phyloP scores from a whole-genome alignment of 2,797 vertebrate genomes.

The Dendrocincla tyrannina region DNA sequence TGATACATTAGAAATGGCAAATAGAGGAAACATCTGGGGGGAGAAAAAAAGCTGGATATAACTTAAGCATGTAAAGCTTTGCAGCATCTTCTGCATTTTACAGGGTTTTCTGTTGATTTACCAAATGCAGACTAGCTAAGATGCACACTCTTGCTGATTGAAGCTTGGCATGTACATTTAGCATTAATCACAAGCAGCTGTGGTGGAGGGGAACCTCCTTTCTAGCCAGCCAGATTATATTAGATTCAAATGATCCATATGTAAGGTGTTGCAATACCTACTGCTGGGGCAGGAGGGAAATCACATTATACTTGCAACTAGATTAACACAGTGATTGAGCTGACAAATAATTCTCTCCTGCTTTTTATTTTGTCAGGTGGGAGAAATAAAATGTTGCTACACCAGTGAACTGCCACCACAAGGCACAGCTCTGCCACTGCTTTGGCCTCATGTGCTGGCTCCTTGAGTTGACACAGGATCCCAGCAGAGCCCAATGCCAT shows the following conservation, averaged over 20 bases:
- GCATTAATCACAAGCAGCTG: conserved; percentile 61
- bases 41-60: not conserved
- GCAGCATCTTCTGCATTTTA: conserved; percentile 42
- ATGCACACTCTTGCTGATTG: conserved; percentile 34
- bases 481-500: not conserved
- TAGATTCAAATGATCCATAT: conserved; percentile 71
- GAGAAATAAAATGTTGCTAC: conserved; percentile 3
- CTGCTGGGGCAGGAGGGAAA: conserved; percentile 52
- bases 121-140: conserved; percentile 1
- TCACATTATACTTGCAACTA: conserved; percentile 68
- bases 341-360: conserved; percentile 53
- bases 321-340: conserved; percentile 63
- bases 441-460: not conserved
- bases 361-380: conserved; percentile 44
- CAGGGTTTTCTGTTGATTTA: conserved; percentile 51
- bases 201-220: conserved; percentile 45
- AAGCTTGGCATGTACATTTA: conserved; percentile 57
- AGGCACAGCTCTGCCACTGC: not conserved
- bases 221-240: conserved; percentile 65
- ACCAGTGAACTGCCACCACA: not conserved
- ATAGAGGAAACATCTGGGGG: not conserved
- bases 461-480: not conserved
- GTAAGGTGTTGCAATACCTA: conserved; percentile 64
- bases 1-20: not conserved
- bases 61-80: conserved; percentile 13